Evolutionary conservation across 2,888 invertebrate genomes (phyloP).

Genomic region (Rambutsinella grinnellia): DNA sequence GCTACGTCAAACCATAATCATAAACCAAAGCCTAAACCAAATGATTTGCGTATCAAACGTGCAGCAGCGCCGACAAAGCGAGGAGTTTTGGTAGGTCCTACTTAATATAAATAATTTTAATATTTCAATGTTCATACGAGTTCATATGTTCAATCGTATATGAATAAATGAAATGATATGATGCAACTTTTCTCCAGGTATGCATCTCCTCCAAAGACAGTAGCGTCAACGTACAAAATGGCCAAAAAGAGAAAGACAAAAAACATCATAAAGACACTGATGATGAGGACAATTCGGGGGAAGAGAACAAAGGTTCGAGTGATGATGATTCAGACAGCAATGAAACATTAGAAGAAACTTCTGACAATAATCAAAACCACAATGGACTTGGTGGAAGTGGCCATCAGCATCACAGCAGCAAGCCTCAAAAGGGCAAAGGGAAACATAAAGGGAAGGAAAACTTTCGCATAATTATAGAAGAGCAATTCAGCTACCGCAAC

Average conservation of each 20-base stretch:
- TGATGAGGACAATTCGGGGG: not conserved
- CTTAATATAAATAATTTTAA: not conserved
- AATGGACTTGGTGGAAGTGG: not conserved
- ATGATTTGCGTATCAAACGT: not conserved
- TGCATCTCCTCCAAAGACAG: conserved; percentile 20
- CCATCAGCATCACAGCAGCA: not conserved
- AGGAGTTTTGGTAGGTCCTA: not conserved
- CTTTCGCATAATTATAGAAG: conserved; percentile 35
- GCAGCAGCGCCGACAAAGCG: not conserved
- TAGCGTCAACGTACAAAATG: not conserved
- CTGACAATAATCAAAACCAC: not conserved
- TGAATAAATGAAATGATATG: not conserved
- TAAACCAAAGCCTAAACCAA: no score
- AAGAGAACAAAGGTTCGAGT: not conserved
- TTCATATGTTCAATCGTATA: not conserved
- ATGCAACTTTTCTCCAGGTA: conserved; percentile 2
- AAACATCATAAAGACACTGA: not conserved
- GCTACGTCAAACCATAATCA: no score
- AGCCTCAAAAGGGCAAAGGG: conserved; percentile 1
- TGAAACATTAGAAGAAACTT: conserved; percentile 24
- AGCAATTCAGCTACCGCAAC: conserved; percentile 29
- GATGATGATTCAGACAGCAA: conserved; percentile 3
- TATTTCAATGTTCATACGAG: no score
- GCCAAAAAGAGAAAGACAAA: conserved; percentile 3
- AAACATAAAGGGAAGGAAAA: conserved; percentile 1